phyloP scores from a whole-genome alignment of 1,140 invertebrate genomes.

The Polyergus mexicanus region DNA sequence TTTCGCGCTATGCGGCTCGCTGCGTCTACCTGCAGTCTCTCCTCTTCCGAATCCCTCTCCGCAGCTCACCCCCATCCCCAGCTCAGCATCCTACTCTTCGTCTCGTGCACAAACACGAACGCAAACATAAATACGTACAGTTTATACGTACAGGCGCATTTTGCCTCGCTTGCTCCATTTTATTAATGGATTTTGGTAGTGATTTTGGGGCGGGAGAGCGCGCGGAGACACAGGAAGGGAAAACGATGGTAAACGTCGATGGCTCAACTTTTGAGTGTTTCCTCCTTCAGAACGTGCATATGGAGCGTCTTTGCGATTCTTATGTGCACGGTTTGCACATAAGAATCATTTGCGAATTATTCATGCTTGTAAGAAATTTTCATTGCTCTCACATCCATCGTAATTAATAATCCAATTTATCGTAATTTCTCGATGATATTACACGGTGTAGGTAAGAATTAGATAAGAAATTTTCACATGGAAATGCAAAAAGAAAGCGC shows the following conservation, averaged over 20 bases:
- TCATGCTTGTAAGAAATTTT: not conserved
- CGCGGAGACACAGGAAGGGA: not conserved
- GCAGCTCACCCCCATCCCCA: no score
- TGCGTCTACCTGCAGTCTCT: conserved; percentile 11
- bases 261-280: conserved; percentile 43
- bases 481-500: no score
- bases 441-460: not conserved
- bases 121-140: not conserved
- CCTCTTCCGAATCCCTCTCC: not conserved
- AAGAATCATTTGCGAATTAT: not conserved
- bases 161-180: conserved; percentile 48
- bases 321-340: not conserved
- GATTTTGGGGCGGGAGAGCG: not conserved
- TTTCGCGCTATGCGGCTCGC: conserved; percentile 37
- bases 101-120: conserved; percentile 9
- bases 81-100: not conserved
- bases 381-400: not conserved
- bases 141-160: not conserved
- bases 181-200: conserved; percentile 54
- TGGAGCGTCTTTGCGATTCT: conserved; percentile 3
- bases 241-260: conserved; percentile 48
- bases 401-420: conserved; percentile 25
- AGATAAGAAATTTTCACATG: not conserved
- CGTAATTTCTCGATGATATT: not conserved
- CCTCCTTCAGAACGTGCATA: not conserved